phyloP scores from a whole-genome alignment of 2,113 vertebrate genomes.

The Colinus virginianus region DNA sequence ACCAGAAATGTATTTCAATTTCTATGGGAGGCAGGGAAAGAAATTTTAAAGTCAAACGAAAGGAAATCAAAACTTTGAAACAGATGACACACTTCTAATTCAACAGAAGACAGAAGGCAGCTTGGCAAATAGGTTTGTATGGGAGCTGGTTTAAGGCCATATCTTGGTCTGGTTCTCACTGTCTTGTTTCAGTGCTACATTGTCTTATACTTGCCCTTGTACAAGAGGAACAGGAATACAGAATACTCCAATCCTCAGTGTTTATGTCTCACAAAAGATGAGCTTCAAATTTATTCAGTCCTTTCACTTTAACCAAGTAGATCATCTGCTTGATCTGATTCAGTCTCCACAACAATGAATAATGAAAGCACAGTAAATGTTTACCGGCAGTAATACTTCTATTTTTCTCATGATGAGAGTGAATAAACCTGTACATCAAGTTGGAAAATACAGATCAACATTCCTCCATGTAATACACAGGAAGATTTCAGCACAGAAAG shows the following conservation, averaged over 20 bases:
- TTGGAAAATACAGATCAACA: background rate
- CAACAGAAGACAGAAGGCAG: fast-evolving
- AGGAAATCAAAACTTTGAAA: background rate
- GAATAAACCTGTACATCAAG: background rate
- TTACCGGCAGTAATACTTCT: background rate
- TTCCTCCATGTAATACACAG: background rate
- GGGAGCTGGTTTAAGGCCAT: background rate
- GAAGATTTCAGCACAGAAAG: background rate
- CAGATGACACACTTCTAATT: background rate
- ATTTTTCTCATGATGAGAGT: constrained; percentile 17
- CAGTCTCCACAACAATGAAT: background rate
- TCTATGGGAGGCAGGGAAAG: fast-evolving
- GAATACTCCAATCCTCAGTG: background rate
- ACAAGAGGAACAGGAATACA: background rate
- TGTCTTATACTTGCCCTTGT: background rate
- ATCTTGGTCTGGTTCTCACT: background rate
- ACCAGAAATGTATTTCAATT: background rate
- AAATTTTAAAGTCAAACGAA: background rate
- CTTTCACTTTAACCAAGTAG: background rate
- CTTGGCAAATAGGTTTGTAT: fast-evolving
- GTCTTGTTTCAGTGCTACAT: fast-evolving
- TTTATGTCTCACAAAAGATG: background rate
- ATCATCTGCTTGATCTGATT: constrained; percentile 46
- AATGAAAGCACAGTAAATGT: constrained; percentile 26
- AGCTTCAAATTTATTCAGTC: constrained; percentile 9